These are phyloP conservation scores for Anser cygnoides DNA, from an alignment of 2,113 vertebrate genomes.

Conservation along the genomic window DNA sequence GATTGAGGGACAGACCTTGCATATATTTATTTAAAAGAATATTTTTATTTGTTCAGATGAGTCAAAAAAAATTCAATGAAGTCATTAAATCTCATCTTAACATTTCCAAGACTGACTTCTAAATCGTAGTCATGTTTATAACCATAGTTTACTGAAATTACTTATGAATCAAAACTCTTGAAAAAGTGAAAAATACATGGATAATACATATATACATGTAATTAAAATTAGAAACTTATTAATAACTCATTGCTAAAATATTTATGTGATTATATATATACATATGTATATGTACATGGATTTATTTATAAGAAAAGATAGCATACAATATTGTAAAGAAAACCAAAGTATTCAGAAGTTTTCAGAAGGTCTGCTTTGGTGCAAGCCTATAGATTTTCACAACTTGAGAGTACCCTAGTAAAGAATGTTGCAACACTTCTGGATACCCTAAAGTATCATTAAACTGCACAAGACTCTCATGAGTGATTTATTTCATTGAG, in stretches of 20 bases:
- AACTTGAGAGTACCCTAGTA: neutral
- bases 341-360: neutral
- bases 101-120: neutral
- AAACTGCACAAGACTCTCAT: neutral
- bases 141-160: neutral
- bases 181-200: rapidly evolving
- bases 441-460: neutral
- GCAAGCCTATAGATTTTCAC: neutral
- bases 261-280: neutral
- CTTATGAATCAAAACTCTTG: neutral
- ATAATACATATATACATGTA: rapidly evolving
- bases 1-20: neutral
- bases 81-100: neutral
- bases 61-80: neutral
- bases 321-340: neutral
- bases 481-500: neutral
- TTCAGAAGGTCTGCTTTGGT: neutral
- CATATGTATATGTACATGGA: neutral
- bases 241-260: neutral
- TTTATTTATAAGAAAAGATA: neutral
- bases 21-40: neutral
- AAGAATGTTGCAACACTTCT: neutral
- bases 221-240: neutral
- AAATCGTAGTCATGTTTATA: neutral
- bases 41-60: neutral